Percentiles rank a stretch among this genome's conserved stretches.
Conservation (phyloP, 2,888 invertebrate species). For the Griposia aprilina region DNA sequence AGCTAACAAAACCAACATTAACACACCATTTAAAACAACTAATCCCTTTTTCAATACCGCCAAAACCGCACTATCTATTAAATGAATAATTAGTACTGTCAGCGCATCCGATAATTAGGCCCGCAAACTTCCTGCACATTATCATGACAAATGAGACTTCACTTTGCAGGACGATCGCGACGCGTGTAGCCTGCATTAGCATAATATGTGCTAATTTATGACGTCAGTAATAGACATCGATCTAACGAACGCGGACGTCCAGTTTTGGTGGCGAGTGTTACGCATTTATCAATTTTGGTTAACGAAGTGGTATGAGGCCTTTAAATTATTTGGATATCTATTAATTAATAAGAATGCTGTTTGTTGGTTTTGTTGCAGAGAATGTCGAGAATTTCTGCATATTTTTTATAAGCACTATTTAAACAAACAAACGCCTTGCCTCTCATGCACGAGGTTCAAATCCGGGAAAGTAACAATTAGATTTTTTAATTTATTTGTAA, state of each 20-base stretch:
- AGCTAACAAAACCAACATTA: neutral
- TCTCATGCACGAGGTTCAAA: too few species aligned
- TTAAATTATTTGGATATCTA: neutral
- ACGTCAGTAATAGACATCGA: slow-evolving; percentile 73
- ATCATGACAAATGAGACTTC: slow-evolving; percentile 82
- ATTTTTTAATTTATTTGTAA: too few species aligned
- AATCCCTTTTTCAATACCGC: slow-evolving; percentile 27
- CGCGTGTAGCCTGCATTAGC: slow-evolving; percentile 73
- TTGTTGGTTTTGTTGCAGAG: neutral
- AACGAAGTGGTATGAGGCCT: neutral
- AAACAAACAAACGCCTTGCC: neutral
- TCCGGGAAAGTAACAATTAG: too few species aligned
- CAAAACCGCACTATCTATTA: slow-evolving; percentile 34
- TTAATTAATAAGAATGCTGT: neutral
- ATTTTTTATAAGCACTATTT: neutral
- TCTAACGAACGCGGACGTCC: slow-evolving; percentile 53
- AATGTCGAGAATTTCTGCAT: neutral
- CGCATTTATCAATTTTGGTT: slow-evolving; percentile 26
- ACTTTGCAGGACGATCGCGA: slow-evolving; percentile 67
- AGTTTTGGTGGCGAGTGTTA: slow-evolving; percentile 28
- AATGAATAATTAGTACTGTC: slow-evolving; percentile 56
- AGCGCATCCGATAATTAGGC: slow-evolving; percentile 71
- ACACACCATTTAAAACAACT: slow-evolving; percentile 6
- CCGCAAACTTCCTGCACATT: slow-evolving; percentile 80
- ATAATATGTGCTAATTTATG: slow-evolving; percentile 78